These are phyloP conservation scores for Nyctibius bracteatus DNA, from an alignment of 2,113 vertebrate genomes.

Conservation along the genomic window DNA sequence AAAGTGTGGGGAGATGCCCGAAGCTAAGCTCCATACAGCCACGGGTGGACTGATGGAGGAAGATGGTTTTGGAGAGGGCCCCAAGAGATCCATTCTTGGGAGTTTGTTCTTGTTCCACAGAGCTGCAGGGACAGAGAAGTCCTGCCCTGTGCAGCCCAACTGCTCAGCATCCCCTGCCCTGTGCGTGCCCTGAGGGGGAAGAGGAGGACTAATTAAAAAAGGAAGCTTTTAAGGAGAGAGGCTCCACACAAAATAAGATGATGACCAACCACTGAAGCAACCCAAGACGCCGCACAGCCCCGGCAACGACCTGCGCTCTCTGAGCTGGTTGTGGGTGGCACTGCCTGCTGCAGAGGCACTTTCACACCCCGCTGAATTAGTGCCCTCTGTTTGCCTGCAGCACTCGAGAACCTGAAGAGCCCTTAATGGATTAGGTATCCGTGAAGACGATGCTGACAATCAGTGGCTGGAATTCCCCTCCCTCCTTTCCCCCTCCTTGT, in stretches of 20 bases:
- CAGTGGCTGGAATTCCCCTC: not conserved
- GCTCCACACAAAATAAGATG: not conserved
- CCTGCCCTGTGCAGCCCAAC: not conserved
- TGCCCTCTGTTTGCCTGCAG: not conserved
- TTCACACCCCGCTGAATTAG: not conserved
- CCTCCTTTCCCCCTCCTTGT: not conserved
- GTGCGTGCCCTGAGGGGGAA: fast-evolving
- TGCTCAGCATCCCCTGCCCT: not conserved
- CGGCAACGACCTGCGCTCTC: fast-evolving
- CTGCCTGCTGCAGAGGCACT: not conserved
- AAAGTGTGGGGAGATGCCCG: not conserved
- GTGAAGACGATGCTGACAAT: not conserved
- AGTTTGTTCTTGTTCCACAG: not conserved
- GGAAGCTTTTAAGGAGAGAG: not conserved
- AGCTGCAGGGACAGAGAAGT: not conserved
- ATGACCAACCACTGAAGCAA: not conserved
- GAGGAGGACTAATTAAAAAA: not conserved
- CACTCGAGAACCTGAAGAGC: not conserved
- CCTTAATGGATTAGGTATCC: not conserved
- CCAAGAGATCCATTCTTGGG: not conserved
- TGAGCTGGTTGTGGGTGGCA: not conserved
- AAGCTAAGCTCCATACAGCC: not conserved
- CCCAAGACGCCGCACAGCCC: not conserved
- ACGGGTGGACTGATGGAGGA: not conserved
- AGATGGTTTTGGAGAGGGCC: not conserved